These are phyloP conservation scores for Gasterosteus nipponicus DNA, from an alignment of 2,113 vertebrate genomes.

Conservation along the genomic window DNA sequence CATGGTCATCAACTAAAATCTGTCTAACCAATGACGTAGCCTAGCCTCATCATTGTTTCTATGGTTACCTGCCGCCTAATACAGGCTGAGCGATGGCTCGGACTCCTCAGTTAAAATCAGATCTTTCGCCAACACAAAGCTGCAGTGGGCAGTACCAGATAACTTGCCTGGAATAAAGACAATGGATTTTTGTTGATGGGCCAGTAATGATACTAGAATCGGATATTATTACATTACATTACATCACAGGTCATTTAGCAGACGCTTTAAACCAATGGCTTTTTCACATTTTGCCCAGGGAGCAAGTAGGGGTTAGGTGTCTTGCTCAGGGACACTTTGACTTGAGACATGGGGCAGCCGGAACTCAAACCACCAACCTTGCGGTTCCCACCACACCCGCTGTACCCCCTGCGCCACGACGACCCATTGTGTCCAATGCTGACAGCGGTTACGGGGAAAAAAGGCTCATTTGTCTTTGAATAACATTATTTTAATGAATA, in stretches of 20 bases:
- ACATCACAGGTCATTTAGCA: no score
- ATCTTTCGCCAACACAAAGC: neutral
- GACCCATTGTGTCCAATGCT: neutral
- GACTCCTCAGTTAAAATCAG: neutral
- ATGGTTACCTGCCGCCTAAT: neutral
- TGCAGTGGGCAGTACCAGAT: neutral
- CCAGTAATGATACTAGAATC: no score
- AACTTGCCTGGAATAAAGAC: neutral
- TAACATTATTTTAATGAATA: neutral
- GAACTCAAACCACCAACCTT: no score
- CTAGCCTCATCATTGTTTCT: slow-evolving; percentile 9
- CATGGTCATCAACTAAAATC: neutral
- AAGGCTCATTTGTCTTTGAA: neutral
- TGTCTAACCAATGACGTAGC: neutral
- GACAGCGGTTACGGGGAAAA: no score
- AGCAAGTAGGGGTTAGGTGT: no score
- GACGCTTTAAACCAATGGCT: no score
- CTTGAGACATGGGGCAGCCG: no score
- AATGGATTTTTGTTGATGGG: neutral
- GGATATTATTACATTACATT: neutral
- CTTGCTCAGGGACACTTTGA: no score
- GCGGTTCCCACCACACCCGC: no score
- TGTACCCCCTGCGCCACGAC: no score
- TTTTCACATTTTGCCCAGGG: no score
- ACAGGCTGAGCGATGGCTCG: neutral